These are phyloP conservation scores for Leptinotarsa rubiginosa DNA, from an alignment of 2,888 invertebrate species.

Conservation along the genomic window DNA sequence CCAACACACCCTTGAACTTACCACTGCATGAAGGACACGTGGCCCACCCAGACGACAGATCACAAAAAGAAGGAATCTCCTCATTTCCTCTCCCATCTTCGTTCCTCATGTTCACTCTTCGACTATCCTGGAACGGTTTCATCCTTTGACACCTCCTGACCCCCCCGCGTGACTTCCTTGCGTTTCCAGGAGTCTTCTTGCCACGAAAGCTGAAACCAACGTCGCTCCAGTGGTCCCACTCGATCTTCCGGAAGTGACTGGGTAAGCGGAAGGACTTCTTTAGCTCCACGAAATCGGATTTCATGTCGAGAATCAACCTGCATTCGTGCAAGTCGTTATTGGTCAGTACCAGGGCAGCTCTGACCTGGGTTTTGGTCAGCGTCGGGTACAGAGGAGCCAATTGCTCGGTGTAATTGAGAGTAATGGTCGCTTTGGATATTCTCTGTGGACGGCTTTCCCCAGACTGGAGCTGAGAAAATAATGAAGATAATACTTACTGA, in stretches of 20 bases:
- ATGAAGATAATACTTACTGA: too few species aligned
- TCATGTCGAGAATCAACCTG: constrained; percentile 38
- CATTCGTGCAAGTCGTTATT: constrained; percentile 44
- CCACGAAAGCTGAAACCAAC: neutral
- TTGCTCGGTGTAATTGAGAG: constrained; percentile 36
- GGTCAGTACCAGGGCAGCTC: constrained; percentile 34
- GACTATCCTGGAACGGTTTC: neutral
- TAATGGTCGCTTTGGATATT: constrained; percentile 24
- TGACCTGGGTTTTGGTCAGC: constrained; percentile 38
- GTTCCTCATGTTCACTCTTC: too few species aligned
- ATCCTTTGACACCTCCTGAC: neutral
- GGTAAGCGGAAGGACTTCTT: constrained; percentile 14
- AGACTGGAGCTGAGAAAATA: neutral
- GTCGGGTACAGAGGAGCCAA: constrained; percentile 36
- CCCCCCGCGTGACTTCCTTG: neutral
- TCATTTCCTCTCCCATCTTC: too few species aligned
- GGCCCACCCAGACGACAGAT: too few species aligned
- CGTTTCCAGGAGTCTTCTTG: neutral
- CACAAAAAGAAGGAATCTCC: too few species aligned
- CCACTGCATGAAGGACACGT: too few species aligned
- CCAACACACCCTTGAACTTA: too few species aligned
- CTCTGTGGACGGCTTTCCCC: neutral
- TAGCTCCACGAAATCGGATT: constrained; percentile 29
- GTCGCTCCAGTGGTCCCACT: neutral
- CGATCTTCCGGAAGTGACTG: neutral